Conservation (phyloP, 1,140 invertebrate species). For the Caenorhabditis remanei region DNA sequence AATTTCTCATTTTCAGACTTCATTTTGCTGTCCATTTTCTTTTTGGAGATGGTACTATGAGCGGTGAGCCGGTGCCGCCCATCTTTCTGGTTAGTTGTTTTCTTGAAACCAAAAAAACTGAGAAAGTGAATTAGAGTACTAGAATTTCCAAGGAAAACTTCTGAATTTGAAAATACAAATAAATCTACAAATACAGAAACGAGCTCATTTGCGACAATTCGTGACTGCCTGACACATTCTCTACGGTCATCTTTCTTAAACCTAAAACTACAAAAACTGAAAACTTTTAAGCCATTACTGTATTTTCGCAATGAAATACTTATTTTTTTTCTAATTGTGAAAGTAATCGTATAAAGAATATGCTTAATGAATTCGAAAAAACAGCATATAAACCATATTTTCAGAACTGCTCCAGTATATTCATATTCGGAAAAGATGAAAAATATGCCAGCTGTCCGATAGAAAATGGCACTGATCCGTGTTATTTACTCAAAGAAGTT, state of each 20-base stretch:
- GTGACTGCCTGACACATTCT: too few relatives aligned
- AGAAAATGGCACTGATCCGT: conserved; percentile 27
- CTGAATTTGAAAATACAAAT: too few relatives aligned
- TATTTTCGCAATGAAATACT: too few relatives aligned
- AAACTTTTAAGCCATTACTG: too few relatives aligned
- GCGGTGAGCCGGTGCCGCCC: conserved; percentile 37
- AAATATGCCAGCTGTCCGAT: conserved; percentile 34
- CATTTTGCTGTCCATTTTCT: conserved; percentile 47
- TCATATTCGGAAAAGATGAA: conserved; percentile 43
- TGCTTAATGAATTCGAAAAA: too few relatives aligned
- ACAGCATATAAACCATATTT: background rate
- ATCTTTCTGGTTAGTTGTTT: conserved; percentile 3
- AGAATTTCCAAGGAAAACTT: too few relatives aligned
- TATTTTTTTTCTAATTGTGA: too few relatives aligned
- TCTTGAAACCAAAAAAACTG: background rate
- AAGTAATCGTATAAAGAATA: too few relatives aligned
- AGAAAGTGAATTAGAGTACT: background rate
- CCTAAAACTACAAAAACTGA: too few relatives aligned
- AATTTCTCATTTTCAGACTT: conserved; percentile 16
- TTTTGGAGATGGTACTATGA: conserved; percentile 47
- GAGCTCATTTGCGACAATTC: too few relatives aligned
- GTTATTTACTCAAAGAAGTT: conserved; percentile 64
- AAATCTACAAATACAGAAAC: too few relatives aligned
- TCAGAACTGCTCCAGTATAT: conserved; percentile 44
- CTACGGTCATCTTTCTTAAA: too few relatives aligned